A percentile compares a stretch with the other conserved stretches of the same genome.
These are phyloP conservation scores for Drosophila kuntzei DNA, from an alignment of 2,888 invertebrate species.

Conservation along the genomic window DNA sequence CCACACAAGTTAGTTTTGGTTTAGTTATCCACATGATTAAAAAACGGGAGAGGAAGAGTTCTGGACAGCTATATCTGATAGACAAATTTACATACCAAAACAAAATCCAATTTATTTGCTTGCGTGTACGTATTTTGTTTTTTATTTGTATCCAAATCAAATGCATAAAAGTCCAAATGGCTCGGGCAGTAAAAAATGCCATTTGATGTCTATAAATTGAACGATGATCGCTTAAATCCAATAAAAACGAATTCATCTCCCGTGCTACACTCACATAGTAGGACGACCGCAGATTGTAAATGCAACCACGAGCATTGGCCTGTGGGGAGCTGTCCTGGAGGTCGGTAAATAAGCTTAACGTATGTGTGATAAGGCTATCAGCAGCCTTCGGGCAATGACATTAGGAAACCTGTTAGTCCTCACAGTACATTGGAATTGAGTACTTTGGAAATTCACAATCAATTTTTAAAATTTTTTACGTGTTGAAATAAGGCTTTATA, in stretches of 20 bases:
- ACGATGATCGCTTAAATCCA: constrained; percentile 58
- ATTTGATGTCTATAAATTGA: constrained; percentile 60
- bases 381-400: constrained; percentile 20
- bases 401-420: not conserved
- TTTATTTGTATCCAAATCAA: constrained; percentile 24
- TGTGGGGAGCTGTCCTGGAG: not conserved
- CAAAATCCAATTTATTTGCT: constrained; percentile 54
- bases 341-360: constrained; percentile 17
- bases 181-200: constrained; percentile 48
- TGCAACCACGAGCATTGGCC: constrained; percentile 15
- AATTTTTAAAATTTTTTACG: not conserved
- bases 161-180: constrained; percentile 47
- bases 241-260: constrained; percentile 47
- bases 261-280: not conserved
- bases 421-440: not conserved
- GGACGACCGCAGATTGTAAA: constrained; percentile 51
- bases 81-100: constrained; percentile 40
- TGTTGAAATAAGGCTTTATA: not conserved
- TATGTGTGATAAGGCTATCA: constrained; percentile 18
- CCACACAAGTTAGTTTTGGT: constrained; percentile 49
- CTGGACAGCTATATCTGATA: not conserved
- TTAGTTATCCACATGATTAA: constrained; percentile 48
- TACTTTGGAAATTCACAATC: not conserved
- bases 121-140: constrained; percentile 1
- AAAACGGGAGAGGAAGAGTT: constrained; percentile 2